phyloP scores from a whole-genome alignment of 2,113 vertebrate species.

The Chionomys nivalis region DNA sequence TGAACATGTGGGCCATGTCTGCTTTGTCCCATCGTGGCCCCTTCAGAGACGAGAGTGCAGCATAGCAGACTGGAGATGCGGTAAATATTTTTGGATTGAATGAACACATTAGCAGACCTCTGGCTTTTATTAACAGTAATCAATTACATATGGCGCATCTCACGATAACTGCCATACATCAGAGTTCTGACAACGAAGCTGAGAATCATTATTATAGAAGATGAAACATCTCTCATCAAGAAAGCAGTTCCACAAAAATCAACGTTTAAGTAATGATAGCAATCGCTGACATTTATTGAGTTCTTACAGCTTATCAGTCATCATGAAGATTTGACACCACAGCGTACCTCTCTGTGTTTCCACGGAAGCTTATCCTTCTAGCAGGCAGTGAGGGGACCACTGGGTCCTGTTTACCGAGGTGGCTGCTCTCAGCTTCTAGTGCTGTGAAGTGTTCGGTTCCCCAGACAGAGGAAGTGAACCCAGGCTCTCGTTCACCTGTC shows the following conservation, averaged over 20 bases:
- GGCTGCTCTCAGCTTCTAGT: not conserved
- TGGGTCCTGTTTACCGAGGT: not conserved
- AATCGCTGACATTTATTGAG: constrained; percentile 18
- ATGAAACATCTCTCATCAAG: constrained; percentile 51
- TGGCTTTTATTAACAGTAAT: constrained; percentile 43
- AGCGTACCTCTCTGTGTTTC: not conserved
- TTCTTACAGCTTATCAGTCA: not conserved
- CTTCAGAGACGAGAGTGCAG: not conserved
- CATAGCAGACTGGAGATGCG: not conserved
- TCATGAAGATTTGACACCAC: not conserved
- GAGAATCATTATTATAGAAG: constrained; percentile 35
- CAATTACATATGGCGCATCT: constrained; percentile 17
- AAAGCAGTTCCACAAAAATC: constrained; percentile 27
- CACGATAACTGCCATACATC: constrained; percentile 13
- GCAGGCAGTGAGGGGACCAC: not conserved
- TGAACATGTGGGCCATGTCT: not conserved
- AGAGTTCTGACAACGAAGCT: constrained; percentile 37
- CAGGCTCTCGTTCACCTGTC: not conserved
- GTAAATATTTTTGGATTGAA: constrained; percentile 41
- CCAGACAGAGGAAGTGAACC: not conserved
- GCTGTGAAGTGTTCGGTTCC: not conserved
- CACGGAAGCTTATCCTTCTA: not conserved
- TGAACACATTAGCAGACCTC: constrained; percentile 3
- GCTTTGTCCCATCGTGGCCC: not conserved
- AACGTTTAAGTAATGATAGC: constrained; percentile 28